Base-by-base conservation (phyloP, 2,113 vertebrate genomes). In the Python bivittatus region DNA sequence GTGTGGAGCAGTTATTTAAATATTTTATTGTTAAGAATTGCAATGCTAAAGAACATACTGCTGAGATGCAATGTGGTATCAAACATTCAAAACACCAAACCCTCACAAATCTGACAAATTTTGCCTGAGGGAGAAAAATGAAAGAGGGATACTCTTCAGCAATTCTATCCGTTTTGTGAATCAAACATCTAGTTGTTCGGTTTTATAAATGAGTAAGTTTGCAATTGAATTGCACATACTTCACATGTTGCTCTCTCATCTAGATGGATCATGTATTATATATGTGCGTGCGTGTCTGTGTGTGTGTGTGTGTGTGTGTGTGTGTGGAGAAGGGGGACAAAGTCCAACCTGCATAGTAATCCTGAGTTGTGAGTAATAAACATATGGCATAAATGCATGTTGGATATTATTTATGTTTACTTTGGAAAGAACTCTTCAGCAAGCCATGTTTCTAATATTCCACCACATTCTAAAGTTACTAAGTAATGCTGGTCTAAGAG, bases 71-170 rank as follows among this genome's bases (percentile, higher is more conserved):
- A 22, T 52, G 1, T 27, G 11, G 1, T 0, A 0, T 23, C 29
- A 68, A 90, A 84, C 4, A 61, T 90, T 92, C 88, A 90, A 88
- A 93, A 33, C 88, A 90, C 44, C 85, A 88, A 72, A 83, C 25
- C 10, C 22, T n/a, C 6, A 29, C 0, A 22, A 44, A 94, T 84
- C 84, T 95, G 87, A 88, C 27, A 29, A 0, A 79, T 20, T 38
- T 86, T 9, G 1, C 13, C 38, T 91, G 9, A 56, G 79, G 5
- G 8, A 93, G 42, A 27, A n/a, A 88, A 90, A 92, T 94, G 88
- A 1, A 87, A 54, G 52, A 1, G 2, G 2, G 7, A 2, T 27
- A 44, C 42, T 54, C n/a, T 53, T 25, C 85, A 44, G 44, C 20
- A 33, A 33, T 91, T 13, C n/a, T 48, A n/a, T 54, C 58, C 44